These are phyloP conservation scores for Fringilla coelebs DNA, from an alignment of 2,797 vertebrate genomes.

Conservation along the genomic window DNA sequence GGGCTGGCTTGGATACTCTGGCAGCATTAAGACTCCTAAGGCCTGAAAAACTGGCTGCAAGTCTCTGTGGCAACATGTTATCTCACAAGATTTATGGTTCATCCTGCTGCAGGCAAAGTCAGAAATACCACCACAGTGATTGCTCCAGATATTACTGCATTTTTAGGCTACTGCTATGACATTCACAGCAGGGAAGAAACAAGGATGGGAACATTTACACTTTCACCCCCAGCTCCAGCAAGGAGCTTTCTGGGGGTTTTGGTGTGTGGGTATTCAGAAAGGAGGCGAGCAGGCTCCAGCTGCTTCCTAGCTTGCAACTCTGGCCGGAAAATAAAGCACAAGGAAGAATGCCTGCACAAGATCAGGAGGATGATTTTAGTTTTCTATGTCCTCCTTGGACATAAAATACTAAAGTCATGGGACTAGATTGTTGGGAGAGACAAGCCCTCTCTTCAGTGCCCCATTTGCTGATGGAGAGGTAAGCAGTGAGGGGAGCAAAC, in stretches of 20 bases:
- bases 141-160: rapidly evolving
- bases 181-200: background rate
- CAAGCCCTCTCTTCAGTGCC: background rate
- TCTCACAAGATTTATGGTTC: background rate
- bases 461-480: background rate
- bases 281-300: background rate
- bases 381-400: background rate
- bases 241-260: background rate
- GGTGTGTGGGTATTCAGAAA: background rate
- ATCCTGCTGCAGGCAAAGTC: background rate
- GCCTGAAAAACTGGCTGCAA: conserved; percentile 47
- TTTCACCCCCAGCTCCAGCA: background rate
- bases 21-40: background rate
- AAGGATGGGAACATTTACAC: background rate
- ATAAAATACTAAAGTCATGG: background rate
- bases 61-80: background rate
- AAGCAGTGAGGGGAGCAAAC: background rate
- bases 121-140: conserved; percentile 6
- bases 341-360: background rate
- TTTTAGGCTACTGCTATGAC: background rate
- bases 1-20: background rate
- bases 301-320: background rate
- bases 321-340: background rate
- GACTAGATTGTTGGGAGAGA: background rate
- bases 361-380: background rate